A percentile compares a stretch with the other conserved stretches of the same genome.
Evolutionary conservation across 2,797 vertebrate species (phyloP).

Genomic region (Platyrinchus mystaceus): DNA sequence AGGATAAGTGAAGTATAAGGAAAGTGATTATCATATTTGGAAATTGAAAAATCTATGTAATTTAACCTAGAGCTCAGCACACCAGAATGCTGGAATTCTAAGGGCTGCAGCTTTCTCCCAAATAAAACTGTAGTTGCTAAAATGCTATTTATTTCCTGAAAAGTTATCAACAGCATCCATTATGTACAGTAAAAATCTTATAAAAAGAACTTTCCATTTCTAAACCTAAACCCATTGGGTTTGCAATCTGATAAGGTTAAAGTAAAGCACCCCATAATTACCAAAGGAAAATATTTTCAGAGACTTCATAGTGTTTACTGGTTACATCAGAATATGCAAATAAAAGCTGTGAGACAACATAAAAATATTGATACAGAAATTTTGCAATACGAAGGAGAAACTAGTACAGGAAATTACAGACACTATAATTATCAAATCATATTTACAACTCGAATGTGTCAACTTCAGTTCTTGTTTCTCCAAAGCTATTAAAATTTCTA

Average conservation of each 20-base stretch:
- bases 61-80: neutral
- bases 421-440: neutral
- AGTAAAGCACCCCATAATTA: neutral
- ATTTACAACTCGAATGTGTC: slow-evolving; percentile 32
- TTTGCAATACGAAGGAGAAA: slow-evolving; percentile 8
- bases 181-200: neutral
- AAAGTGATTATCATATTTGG: neutral
- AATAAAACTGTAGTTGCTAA: neutral
- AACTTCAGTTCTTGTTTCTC: slow-evolving; percentile 14
- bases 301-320: neutral
- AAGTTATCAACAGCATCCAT: neutral
- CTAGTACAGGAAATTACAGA: slow-evolving; percentile 37
- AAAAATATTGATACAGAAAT: slow-evolving; percentile 37
- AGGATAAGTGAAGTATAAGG: neutral
- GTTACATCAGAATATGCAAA: slow-evolving; percentile 1
- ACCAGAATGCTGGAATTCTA: neutral
- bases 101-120: neutral
- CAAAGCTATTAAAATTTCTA: slow-evolving; percentile 8
- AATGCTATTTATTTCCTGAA: neutral
- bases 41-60: neutral
- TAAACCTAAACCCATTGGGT: neutral
- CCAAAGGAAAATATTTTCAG: slow-evolving; percentile 16
- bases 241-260: neutral
- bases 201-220: neutral
- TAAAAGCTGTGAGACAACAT: slow-evolving; percentile 5